Evolutionary conservation across 2,113 vertebrate genomes (phyloP), one percentile per base, ranked within the genome.

Genomic region (Mustelus asterias): DNA sequence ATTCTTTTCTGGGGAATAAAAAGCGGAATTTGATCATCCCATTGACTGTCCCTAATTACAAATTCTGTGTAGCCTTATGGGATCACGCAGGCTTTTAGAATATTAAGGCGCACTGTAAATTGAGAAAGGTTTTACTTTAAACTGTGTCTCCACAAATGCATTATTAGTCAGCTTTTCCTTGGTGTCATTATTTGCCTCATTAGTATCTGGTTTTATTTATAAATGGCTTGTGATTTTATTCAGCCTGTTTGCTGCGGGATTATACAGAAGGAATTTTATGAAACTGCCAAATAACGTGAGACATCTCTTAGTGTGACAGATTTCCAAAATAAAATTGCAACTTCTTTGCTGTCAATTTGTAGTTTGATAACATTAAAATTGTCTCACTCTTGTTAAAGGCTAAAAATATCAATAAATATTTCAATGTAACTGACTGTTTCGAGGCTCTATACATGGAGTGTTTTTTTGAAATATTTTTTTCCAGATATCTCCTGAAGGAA

Each of bases 381-480:
- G n/a, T 93, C 29, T 60, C 60, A 26, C 88, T 92, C 33, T 90
- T 58, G 48, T 92, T 65, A 92, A 92, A 92, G 14, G 33, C 89
- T 65, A 93, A 93, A 93, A 93, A 93, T 93, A 93, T 93, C 89
- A 93, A 93, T 58, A 93, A 65, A 65, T 37, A n/a, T 63, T 92
- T 58, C 54, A 29, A 9, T 58, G 22, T 16, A 58, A 89, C 58
- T 63, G 24, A 33, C 58, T 92, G 33, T 65, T 92, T 60, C 65
- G 58, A 63, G 60, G 33, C 89, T 63, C 58, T 26, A 92, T 16
- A 37, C 58, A 65, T 37, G 29, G 0, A n/a, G 33, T 1, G 1
- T 7, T 33, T 92, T 65, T 14, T 33, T 14, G 33, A n/a, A 65
- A 65, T 65, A n/a, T 92, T 63, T 92, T 72, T 20, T 26, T 58